phyloP scores from a whole-genome alignment of 2,113 vertebrate species.

The Benitochromis conjunctus region DNA sequence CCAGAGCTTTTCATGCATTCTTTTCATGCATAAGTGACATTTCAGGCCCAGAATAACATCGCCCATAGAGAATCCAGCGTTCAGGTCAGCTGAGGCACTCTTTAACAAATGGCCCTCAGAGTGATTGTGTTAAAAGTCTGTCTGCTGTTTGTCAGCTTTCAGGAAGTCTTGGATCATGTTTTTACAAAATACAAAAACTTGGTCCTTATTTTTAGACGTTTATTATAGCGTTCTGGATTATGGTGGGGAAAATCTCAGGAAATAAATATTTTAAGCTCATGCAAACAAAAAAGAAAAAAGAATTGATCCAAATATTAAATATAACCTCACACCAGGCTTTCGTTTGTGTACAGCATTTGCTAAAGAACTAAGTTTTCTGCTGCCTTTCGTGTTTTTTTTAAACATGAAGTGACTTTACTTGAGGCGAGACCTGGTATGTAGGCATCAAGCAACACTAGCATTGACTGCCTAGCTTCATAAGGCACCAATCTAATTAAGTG shows the following conservation, averaged over 20 bases:
- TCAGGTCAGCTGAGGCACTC: neutral
- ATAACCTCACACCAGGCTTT: neutral
- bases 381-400: neutral
- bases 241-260: neutral
- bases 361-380: neutral
- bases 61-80: neutral
- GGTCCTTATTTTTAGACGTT: neutral
- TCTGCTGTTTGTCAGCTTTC: neutral
- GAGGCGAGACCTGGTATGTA: neutral
- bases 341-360: neutral
- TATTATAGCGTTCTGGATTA: neutral
- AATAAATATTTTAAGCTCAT: neutral
- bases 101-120: neutral
- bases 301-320: neutral
- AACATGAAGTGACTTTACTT: neutral
- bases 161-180: neutral
- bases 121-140: neutral
- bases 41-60: neutral
- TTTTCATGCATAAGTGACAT: conserved; percentile 8
- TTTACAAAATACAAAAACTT: neutral
- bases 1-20: neutral
- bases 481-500: neutral
- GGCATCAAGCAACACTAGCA: neutral
- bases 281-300: neutral
- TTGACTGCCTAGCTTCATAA: neutral